Base-by-base conservation (phyloP, 2,797 vertebrate species). In the Adrianichthys oophorus region DNA sequence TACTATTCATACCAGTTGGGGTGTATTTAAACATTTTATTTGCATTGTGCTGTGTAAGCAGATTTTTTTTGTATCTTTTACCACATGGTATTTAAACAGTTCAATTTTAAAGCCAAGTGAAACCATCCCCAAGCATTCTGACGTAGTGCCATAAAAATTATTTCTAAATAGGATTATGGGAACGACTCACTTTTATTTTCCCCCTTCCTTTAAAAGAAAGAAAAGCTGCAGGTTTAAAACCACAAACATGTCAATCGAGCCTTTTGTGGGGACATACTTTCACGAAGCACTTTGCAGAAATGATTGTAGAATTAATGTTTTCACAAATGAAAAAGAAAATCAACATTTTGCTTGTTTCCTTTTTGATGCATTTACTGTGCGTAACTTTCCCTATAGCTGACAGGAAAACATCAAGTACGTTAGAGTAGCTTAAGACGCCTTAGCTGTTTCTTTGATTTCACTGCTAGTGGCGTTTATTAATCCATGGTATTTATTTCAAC, bases 241-340 rank as follows among this genome's bases (percentile, higher is more conserved):
- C 45, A 61, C 16, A 41, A 59, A 54, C 46, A 48, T 51, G 23
- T 62, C 42, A 51, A 63, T 21, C 32, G 10, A 37, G 32, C 54
- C 66, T 52, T 83, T 74, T 79, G 73, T 68, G 70, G 76, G 85
- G 64, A 63, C 60, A 65, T 78, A 65, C 62, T 76, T 78, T 80
- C 80, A 85, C 82, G 77, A 79, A 71, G 88, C 87, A 89, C 87
- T 90, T 90, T 91, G 80, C 79, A 84, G 74, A 87, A 83, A 87
- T 87, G 86, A 91, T 90, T 90, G 90, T 91, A 87, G 59, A 72
- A 80, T 69, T 62, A 60, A 85, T 45, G 69, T 81, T 86, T 86
- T 83, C 84, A 86, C 85, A 89, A 91, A 89, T 81, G 71, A 37
- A 37, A 37, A 37, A 37, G 3, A 73, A 78, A 82, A 83, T 68